Percentiles rank a stretch among this genome's conserved stretches.
Evolutionary conservation across 2,113 vertebrate species (phyloP).

Genomic region (Calonectris borealis): DNA sequence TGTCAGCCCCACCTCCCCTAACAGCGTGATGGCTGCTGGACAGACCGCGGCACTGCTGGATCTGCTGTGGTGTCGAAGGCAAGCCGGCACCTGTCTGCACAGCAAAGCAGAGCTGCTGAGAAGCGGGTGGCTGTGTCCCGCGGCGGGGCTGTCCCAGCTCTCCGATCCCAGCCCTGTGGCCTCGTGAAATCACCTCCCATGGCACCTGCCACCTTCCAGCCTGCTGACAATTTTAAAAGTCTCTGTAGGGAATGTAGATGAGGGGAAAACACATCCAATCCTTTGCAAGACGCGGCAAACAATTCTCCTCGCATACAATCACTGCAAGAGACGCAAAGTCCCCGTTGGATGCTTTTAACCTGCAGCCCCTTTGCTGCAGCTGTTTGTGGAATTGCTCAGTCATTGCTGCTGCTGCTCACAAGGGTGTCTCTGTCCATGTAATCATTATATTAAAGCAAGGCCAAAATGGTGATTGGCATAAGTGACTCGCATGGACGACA

Average conservation of each 20-base stretch:
- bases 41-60: neutral
- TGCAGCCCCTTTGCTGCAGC: neutral
- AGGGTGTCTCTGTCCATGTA: neutral
- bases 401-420: neutral
- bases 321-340: neutral
- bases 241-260: neutral
- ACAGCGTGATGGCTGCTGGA: accelerated
- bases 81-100: neutral
- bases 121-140: accelerated
- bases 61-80: neutral
- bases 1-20: too few relatives aligned
- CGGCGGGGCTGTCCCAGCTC: neutral
- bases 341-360: neutral
- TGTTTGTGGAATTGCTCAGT: neutral
- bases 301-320: neutral
- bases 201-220: neutral
- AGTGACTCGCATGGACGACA: neutral
- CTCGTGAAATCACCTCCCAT: too few relatives aligned
- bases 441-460: neutral
- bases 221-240: neutral
- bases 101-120: neutral
- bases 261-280: neutral
- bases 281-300: neutral
- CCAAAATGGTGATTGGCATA: neutral
- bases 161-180: neutral